Percentiles rank a stretch among this genome's conserved stretches.
phyloP scores from a whole-genome alignment of 1,140 invertebrate species.

The Leptinotarsa undecemlineata region DNA sequence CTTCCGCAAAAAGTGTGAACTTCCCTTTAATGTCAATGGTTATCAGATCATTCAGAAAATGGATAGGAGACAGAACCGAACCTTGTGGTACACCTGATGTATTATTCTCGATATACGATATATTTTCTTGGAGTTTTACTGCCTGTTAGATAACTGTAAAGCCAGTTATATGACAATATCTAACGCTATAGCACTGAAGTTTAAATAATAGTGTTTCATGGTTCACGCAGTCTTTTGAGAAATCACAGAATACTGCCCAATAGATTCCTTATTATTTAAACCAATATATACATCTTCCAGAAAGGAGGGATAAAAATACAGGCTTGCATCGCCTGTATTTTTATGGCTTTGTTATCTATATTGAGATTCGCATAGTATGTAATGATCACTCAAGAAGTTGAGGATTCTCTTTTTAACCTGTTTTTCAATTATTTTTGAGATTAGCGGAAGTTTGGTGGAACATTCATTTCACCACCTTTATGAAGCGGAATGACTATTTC shows the following conservation, averaged over 20 bases:
- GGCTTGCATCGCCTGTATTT: constrained; percentile 10
- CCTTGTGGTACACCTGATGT: too few species aligned
- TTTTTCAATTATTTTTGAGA: constrained; percentile 12
- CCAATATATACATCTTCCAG: background rate
- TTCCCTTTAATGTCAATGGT: background rate
- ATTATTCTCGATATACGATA: too few species aligned
- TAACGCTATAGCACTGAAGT: too few species aligned
- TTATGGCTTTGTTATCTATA: background rate
- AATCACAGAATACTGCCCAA: too few species aligned
- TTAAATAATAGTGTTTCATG: too few species aligned
- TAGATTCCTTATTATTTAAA: too few species aligned
- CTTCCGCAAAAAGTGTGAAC: background rate
- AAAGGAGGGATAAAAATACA: too few species aligned
- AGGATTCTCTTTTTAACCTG: background rate
- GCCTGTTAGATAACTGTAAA: too few species aligned
- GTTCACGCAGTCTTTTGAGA: too few species aligned
- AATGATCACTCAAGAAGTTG: constrained; percentile 7
- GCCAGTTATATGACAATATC: too few species aligned
- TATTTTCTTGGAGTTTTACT: constrained; percentile 4
- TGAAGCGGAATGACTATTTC: constrained; percentile 13
- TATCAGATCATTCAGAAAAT: too few species aligned
- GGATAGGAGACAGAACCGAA: too few species aligned
- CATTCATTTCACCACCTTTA: constrained; percentile 16
- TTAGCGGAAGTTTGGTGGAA: background rate
- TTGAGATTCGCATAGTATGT: background rate